Evolutionary conservation across 2,888 invertebrate genomes (phyloP).

Genomic region (Laothoe populi): DNA sequence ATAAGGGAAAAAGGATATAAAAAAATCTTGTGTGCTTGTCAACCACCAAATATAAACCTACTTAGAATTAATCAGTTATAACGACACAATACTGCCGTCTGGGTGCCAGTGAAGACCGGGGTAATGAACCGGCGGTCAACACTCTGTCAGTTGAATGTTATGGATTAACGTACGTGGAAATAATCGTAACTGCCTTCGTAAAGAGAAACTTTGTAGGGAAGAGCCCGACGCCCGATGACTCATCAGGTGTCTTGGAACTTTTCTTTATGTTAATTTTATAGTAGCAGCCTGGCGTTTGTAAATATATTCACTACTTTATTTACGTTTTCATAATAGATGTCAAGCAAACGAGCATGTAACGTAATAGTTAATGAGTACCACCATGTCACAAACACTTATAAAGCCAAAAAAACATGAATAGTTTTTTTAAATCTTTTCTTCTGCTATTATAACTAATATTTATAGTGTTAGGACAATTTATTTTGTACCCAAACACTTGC

Average conservation of each 20-base stretch:
- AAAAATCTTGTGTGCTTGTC: too few relatives aligned
- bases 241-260: slow-evolving; percentile 10
- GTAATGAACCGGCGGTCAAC: slow-evolving; percentile 50
- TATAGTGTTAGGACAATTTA: too few relatives aligned
- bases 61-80: not conserved
- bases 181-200: slow-evolving; percentile 29
- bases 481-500: too few relatives aligned
- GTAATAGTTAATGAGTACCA: too few relatives aligned
- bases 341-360: too few relatives aligned
- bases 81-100: not conserved
- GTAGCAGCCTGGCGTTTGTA: not conserved
- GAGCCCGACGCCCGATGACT: slow-evolving; percentile 5
- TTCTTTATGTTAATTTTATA: slow-evolving; percentile 10
- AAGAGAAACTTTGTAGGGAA: slow-evolving; percentile 22
- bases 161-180: slow-evolving; percentile 39
- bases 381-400: too few relatives aligned
- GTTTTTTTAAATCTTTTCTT: too few relatives aligned
- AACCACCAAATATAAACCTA: not conserved
- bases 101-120: slow-evolving; percentile 31
- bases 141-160: slow-evolving; percentile 42
- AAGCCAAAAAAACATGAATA: too few relatives aligned
- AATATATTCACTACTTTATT: too few relatives aligned
- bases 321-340: too few relatives aligned
- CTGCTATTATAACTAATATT: too few relatives aligned
- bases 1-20: too few relatives aligned